phyloP scores from a whole-genome alignment of 2,888 invertebrate species.

The Drosophila anceps region DNA sequence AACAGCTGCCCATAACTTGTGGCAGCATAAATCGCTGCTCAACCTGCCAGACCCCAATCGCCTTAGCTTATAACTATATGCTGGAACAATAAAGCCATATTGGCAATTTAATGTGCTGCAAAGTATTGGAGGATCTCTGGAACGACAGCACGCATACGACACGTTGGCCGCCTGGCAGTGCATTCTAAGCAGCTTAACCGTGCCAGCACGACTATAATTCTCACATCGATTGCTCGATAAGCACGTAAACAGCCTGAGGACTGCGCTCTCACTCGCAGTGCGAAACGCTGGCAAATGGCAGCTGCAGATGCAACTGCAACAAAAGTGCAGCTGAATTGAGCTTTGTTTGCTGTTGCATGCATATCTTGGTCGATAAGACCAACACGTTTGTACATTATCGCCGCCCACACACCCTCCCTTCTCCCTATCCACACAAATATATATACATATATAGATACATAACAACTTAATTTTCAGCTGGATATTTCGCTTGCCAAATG shows the following conservation, averaged over 20 bases:
- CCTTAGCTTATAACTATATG: not conserved
- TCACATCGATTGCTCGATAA: constrained; percentile 53
- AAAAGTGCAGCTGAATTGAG: constrained; percentile 34
- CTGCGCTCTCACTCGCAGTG: not conserved
- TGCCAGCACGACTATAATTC: constrained; percentile 44
- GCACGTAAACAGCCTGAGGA: constrained; percentile 52
- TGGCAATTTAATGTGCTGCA: constrained; percentile 75
- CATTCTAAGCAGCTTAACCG: constrained; percentile 63
- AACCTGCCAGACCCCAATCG: constrained; percentile 1
- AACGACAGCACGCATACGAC: constrained; percentile 66
- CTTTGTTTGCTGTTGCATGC: constrained; percentile 53
- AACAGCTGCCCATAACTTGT: constrained; percentile 44
- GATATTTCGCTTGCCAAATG: constrained; percentile 42
- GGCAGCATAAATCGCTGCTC: constrained; percentile 76
- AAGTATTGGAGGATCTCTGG: constrained; percentile 44
- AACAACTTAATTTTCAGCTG: constrained; percentile 67
- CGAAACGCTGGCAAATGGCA: constrained; percentile 10
- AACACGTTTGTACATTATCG: constrained; percentile 57
- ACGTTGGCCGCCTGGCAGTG: constrained; percentile 42
- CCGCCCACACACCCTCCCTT: not conserved
- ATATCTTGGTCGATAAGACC: constrained; percentile 61
- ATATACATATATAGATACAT: constrained; percentile 18
- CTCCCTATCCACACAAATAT: not conserved
- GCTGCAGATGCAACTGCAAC: constrained; percentile 33
- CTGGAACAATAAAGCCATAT: constrained; percentile 72